phyloP scores from a whole-genome alignment of 2,113 vertebrate species.

The Ictalurus punctatus region DNA sequence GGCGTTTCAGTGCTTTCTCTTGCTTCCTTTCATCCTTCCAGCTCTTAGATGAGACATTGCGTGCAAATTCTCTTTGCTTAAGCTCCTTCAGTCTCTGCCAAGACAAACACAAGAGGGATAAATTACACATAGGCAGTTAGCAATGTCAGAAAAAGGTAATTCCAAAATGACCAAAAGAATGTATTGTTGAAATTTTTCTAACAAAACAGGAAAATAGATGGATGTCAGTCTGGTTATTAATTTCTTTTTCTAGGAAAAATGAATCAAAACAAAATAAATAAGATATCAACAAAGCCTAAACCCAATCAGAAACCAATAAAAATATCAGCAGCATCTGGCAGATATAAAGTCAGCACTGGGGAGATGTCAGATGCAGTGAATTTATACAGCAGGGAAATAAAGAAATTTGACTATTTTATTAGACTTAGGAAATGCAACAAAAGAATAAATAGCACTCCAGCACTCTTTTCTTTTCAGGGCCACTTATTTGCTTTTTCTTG shows the following conservation, averaged over 20 bases:
- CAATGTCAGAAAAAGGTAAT: background rate
- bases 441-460: background rate
- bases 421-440: slow-evolving; percentile 19
- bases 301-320: slow-evolving; percentile 50
- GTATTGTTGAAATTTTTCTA: background rate
- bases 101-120: slow-evolving; percentile 20
- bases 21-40: slow-evolving; percentile 99
- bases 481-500: slow-evolving; percentile 17
- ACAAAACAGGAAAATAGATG: background rate
- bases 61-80: slow-evolving; percentile 96
- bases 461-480: slow-evolving; percentile 5
- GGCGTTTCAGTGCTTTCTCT: slow-evolving; percentile 90
- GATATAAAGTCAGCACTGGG: slow-evolving; percentile 14
- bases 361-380: slow-evolving; percentile 29
- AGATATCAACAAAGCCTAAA: slow-evolving; percentile 31
- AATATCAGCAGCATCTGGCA: slow-evolving; percentile 29
- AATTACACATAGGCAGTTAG: slow-evolving; percentile 6
- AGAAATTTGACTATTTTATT: slow-evolving; percentile 39
- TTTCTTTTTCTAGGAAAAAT: slow-evolving; percentile 33
- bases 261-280: slow-evolving; percentile 40
- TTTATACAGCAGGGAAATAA: slow-evolving; percentile 47
- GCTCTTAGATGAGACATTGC: slow-evolving; percentile 96
- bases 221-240: slow-evolving; percentile 35
- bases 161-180: background rate
- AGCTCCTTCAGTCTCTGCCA: slow-evolving; percentile 93